Evolutionary conservation across 2,888 invertebrate species (phyloP), one percentile per base, ranked within the genome.

Genomic region (Linyphia triangularis): DNA sequence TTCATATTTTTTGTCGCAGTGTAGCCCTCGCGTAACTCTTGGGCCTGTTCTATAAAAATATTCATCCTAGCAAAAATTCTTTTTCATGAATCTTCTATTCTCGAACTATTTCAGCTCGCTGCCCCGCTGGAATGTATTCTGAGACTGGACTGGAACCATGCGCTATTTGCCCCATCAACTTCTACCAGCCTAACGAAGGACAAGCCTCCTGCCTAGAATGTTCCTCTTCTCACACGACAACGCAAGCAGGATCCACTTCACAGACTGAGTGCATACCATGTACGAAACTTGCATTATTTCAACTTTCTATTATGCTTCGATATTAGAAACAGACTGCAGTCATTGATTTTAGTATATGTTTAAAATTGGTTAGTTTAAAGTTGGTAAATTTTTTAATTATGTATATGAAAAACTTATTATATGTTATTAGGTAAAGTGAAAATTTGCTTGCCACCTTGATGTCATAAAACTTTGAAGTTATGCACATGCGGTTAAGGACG

Each of bases 71-170:
- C 5, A 1, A 51, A 51, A 2, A 0, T 1, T 24, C 7, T 26
- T 1, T 3, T 24, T 3, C 28, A 0, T 63, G 24, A 10, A 26
- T 1, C 10, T 63, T 63, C 7, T 33, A 0, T 22, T 9, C 28
- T 59, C 79, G 59, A 2, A 51, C 59, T 77, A 40, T 91, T 91
- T 24, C 90, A 93, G 95, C 96, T 57, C 98, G 97, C 93, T 99
- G 99, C 92, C 94, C 95, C 16, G 95, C 97, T 19, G 99, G 99
- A 88, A 95, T 95, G 91, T 99, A 98, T 92, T 98, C 98, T 0
- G 96, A 96, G 70, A 98, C 97, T n/a, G 99, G 99, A 13, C 93
- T 99, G 33, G 96, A 98, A 9, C 98, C 98, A 0, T 99, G 99
- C 93, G 96, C 97, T 1, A 95, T 96, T 88, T 99, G 99, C 91